Base-by-base conservation (phyloP, 2,797 vertebrate species). In the Lateolabrax maculatus region DNA sequence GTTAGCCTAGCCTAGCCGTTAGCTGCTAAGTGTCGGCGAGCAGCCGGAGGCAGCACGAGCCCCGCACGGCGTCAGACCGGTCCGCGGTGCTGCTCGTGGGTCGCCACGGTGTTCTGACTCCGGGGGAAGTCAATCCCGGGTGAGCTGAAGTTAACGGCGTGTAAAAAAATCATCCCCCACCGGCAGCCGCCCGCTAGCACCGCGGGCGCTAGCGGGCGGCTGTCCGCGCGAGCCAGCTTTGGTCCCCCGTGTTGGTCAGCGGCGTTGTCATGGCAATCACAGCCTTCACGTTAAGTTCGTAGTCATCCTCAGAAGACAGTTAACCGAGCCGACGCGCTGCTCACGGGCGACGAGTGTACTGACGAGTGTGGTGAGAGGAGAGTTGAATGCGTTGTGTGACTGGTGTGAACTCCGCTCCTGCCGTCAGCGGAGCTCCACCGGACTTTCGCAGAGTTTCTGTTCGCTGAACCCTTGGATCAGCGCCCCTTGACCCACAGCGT, bases 1-100 rank as follows among this genome's bases (percentile, higher is more conserved):
- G 34, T 67, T 89, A 90, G 71, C 77, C 10, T 84, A 87, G 75
- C 74, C 2, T 70, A 80, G 74, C 62, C 31, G 52, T 44, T 84
- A 72, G 71, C 72, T 15, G n/a, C n/a, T n/a, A n/a, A n/a, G n/a
- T n/a, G n/a, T n/a, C n/a, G n/a, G n/a, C n/a, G n/a, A n/a, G n/a
- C n/a, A n/a, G n/a, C n/a, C n/a, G n/a, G n/a, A n/a, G n/a, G n/a
- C n/a, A n/a, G n/a, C n/a, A n/a, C n/a, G n/a, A n/a, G n/a, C n/a
- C n/a, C n/a, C n/a, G n/a, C n/a, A n/a, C n/a, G n/a, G n/a, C n/a
- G n/a, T n/a, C n/a, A n/a, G n/a, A n/a, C n/a, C n/a, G n/a, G n/a
- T n/a, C n/a, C n/a, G n/a, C n/a, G n/a, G n/a, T n/a, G n/a, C 1
- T 23, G 0, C 1, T 1, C 0, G 4, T 53, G 1, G 55, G 0